Conservation (phyloP, 2,797 vertebrate species). For the Pseudochirops cupreus region DNA sequence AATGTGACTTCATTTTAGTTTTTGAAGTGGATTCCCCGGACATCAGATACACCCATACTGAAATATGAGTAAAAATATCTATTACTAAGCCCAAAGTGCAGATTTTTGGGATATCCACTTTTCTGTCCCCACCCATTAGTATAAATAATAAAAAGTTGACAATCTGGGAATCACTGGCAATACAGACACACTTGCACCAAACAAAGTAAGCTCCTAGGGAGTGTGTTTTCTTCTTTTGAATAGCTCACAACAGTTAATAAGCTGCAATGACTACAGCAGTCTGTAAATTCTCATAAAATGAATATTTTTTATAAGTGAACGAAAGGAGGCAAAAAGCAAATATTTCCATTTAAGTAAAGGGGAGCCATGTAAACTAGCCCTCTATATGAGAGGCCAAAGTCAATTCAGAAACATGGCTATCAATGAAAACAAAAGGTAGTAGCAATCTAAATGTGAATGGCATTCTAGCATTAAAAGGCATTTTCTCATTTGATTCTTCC, state of each 20-base stretch:
- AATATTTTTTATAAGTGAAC: slow-evolving; percentile 50
- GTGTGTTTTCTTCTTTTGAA: slow-evolving; percentile 48
- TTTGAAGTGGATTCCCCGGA: slow-evolving; percentile 10
- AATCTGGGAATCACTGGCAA: slow-evolving; percentile 39
- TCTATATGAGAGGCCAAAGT: neutral
- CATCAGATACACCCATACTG: neutral
- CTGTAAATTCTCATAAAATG: slow-evolving; percentile 27
- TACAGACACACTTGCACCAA: slow-evolving; percentile 12
- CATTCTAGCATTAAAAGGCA: neutral
- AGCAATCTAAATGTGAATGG: slow-evolving; percentile 47
- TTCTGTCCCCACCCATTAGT: neutral
- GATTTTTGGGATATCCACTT: slow-evolving; percentile 9
- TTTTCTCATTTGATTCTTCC: neutral
- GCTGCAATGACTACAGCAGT: slow-evolving; percentile 5
- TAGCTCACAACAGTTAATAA: neutral
- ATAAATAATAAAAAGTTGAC: slow-evolving; percentile 58
- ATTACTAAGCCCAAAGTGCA: slow-evolving; percentile 17
- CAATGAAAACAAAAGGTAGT: slow-evolving; percentile 18
- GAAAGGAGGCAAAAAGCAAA: slow-evolving; percentile 7
- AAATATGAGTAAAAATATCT: slow-evolving; percentile 46
- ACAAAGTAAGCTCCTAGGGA: slow-evolving; percentile 13
- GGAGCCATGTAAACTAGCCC: neutral
- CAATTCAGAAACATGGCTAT: slow-evolving; percentile 38
- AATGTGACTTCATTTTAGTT: slow-evolving; percentile 6
- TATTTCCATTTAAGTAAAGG: neutral